Conservation (phyloP, 2,113 vertebrate species). For the Hemicordylus capensis region DNA sequence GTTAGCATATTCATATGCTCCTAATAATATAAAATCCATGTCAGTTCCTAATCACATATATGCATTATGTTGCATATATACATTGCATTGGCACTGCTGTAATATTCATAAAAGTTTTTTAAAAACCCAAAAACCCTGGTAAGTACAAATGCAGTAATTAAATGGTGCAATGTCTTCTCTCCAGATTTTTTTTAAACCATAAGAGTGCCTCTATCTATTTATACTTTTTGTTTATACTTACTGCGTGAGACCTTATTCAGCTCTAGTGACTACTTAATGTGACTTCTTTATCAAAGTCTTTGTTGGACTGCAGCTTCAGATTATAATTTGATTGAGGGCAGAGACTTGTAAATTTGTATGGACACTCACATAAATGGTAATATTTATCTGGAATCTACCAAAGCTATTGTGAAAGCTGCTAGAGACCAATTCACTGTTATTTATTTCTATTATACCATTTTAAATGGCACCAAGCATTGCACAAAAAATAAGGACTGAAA, state of each 20-base stretch:
- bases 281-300: background rate
- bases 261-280: background rate
- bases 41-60: too few relatives aligned
- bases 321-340: background rate
- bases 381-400: background rate
- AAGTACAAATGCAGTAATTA: background rate
- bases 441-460: too few relatives aligned
- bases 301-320: background rate
- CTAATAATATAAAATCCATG: too few relatives aligned
- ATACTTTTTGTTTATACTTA: background rate
- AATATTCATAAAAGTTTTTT: background rate
- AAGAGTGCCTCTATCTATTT: background rate
- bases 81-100: background rate
- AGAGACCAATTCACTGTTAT: too few relatives aligned
- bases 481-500: too few relatives aligned
- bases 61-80: background rate
- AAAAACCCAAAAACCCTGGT: background rate
- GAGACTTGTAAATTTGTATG: background rate
- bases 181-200: background rate
- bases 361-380: background rate
- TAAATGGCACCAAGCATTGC: too few relatives aligned
- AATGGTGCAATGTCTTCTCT: background rate
- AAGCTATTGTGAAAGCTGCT: too few relatives aligned
- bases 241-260: background rate
- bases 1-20: too few relatives aligned